Base-by-base conservation (phyloP, 2,113 vertebrate species). In the Baryphthengus martii region DNA sequence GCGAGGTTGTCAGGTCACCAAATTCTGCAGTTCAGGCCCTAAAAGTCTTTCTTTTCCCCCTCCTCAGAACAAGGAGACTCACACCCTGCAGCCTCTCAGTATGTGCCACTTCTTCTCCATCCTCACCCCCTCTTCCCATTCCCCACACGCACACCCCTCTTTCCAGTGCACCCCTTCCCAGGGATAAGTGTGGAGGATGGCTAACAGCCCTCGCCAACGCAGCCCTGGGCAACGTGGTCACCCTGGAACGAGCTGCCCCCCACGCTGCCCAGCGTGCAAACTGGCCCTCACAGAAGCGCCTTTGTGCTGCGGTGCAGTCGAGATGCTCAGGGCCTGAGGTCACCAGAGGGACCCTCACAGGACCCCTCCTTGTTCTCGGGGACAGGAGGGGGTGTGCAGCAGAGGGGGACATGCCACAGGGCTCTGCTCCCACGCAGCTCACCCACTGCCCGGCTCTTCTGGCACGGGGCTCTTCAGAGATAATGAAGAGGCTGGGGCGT, bases 271-370 rank as follows among this genome's bases (percentile, higher is more conserved):
- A 1, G 0, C 1, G 0, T 45, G 45, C 75, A 82, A 4, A n/a
- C 10, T 0, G 40, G 28, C 81, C 77, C 82, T 56, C 79, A 97
- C 50, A 97, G 93, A 96, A 93, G 91, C 0, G 29, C 39, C 88
- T 97, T 97, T 97, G 96, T 97, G 90, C 84, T 15, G 1, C 4
- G 3, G 65, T 17, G 8, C 53, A 39, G 80, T 49, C 2, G 5
- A 55, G 88, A 70, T 96, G 82, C 85, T 93, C 7, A 0, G 63
- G 70, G 88, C 70, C 85, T 97, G 96, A 97, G 85, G 90, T 97
- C 97, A 97, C 71, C 2, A 0, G 9, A 75, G 66, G 55, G 90
- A 92, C 87, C 94, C 75, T 95, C 89, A 97, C 90, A 97, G 96
- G 87, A 79, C 44, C 39, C 80, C 28, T 12, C 35, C 94, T 97